These are phyloP conservation scores for Meloidogyne hapla DNA, from an alignment of 1,140 invertebrate genomes.

Conservation along the genomic window DNA sequence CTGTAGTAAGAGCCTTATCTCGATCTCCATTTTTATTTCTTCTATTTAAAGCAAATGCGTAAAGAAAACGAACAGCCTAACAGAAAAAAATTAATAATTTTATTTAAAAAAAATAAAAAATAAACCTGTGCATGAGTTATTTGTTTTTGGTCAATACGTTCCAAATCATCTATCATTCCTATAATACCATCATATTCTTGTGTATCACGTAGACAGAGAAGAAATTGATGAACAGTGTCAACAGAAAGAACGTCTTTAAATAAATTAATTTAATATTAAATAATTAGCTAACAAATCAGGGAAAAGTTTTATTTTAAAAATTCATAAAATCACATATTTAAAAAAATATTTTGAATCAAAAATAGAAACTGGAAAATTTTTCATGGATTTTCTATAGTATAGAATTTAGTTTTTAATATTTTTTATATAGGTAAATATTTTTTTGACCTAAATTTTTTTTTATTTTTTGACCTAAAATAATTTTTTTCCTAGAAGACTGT, in stretches of 20 bases:
- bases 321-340: too few relatives aligned
- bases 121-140: slow-evolving; percentile 77
- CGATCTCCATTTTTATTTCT: slow-evolving; percentile 89
- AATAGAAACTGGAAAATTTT: too few relatives aligned
- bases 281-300: too few relatives aligned
- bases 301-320: too few relatives aligned
- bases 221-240: slow-evolving; percentile 61
- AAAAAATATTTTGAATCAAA: too few relatives aligned
- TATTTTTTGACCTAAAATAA: too few relatives aligned
- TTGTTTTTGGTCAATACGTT: slow-evolving; percentile 85
- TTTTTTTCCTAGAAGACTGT: too few relatives aligned
- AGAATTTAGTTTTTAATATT: too few relatives aligned
- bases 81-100: not conserved
- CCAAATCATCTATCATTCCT: slow-evolving; percentile 88
- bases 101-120: not conserved
- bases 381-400: too few relatives aligned
- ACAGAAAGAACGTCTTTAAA: slow-evolving; percentile 81
- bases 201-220: slow-evolving; percentile 59
- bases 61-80: slow-evolving; percentile 80
- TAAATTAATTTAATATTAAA: not conserved
- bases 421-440: too few relatives aligned
- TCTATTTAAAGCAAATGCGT: slow-evolving; percentile 94
- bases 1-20: slow-evolving; percentile 86
- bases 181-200: slow-evolving; percentile 97
- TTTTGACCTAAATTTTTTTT: too few relatives aligned